A percentile compares a stretch with the other conserved stretches of the same genome.
Evolutionary conservation across 2,888 invertebrate genomes (phyloP).

Genomic region (Tineola bisselliella): DNA sequence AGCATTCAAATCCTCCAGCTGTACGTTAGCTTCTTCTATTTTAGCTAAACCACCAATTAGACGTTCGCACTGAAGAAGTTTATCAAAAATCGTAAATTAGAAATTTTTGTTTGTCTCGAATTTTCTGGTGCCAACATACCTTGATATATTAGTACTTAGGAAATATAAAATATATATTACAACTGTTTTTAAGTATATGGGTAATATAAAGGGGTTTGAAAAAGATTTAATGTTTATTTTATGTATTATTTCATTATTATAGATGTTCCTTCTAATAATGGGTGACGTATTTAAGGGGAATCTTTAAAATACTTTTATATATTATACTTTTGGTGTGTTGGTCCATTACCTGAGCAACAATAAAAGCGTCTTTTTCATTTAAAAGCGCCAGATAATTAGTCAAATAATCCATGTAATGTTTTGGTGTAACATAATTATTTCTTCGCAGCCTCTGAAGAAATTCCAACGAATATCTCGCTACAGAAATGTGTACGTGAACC

Average conservation of each 20-base stretch:
- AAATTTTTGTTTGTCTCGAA: no score
- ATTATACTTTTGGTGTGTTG: no score
- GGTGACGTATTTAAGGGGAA: no score
- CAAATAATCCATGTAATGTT: slow-evolving; percentile 90
- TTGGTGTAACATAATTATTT: slow-evolving; percentile 90
- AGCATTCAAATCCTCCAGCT: slow-evolving; percentile 80
- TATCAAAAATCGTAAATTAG: neutral
- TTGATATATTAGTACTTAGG: no score
- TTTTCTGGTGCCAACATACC: no score
- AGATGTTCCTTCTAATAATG: no score
- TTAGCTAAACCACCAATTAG: slow-evolving; percentile 78
- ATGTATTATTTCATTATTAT: no score
- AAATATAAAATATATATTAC: no score
- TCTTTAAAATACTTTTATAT: no score
- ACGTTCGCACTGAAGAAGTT: slow-evolving; percentile 71
- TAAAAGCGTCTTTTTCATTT: slow-evolving; percentile 74
- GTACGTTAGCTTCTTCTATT: slow-evolving; percentile 87
- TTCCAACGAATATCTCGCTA: slow-evolving; percentile 75
- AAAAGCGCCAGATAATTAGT: slow-evolving; percentile 80
- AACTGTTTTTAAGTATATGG: no score
- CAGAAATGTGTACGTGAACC: slow-evolving; percentile 84
- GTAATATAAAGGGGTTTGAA: no score
- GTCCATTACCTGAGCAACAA: slow-evolving; percentile 67
- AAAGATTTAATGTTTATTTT: no score
- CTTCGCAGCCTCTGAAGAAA: slow-evolving; percentile 79